Base-by-base conservation (phyloP, 2,888 invertebrate genomes). In the Bugula neritina region DNA sequence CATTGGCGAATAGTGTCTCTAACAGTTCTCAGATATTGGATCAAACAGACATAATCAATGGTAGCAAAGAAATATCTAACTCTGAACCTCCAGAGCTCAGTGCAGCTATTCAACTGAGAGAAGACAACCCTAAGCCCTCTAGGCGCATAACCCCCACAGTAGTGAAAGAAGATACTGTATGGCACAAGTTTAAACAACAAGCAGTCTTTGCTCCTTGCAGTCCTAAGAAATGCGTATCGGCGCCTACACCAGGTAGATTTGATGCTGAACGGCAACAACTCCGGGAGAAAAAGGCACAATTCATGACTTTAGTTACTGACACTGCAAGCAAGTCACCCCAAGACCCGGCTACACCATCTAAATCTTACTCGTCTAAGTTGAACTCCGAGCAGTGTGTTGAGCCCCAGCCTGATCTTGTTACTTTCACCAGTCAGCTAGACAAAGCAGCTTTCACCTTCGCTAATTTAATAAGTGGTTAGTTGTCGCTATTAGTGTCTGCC, bases 91-190 rank as follows among this genome's bases (percentile, higher is more conserved):
- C 43, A 10, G n/a, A n/a, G n/a, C n/a, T n/a, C n/a, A n/a, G n/a
- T n/a, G n/a, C n/a, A n/a, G n/a, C n/a, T n/a, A n/a, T n/a, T n/a
- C n/a, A n/a, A n/a, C n/a, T n/a, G n/a, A n/a, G n/a, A n/a, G n/a
- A n/a, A n/a, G n/a, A n/a, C n/a, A n/a, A n/a, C n/a, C 5, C 10
- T 13, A 63, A 63, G 31, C 63, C 63, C 5, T 63, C 63, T 2
- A 63, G 63, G 31, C 63, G 63, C 1, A 63, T 63, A 25, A 63
- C 63, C 27, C 63, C 63, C 31, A 63, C 63, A 31, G 31, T 63
- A 3, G 63, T 63, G 63, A 31, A 27, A 13, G 2, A 2, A 13
- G 31, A 63, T 3, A 31, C 63, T 10, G 25, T 10, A 3, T 10
- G 31, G 17, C 29, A 29, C 5, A 31, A 31, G 10, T 63, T 63